Conservation (phyloP, 2,113 vertebrate species). For the Saguinus midas region DNA sequence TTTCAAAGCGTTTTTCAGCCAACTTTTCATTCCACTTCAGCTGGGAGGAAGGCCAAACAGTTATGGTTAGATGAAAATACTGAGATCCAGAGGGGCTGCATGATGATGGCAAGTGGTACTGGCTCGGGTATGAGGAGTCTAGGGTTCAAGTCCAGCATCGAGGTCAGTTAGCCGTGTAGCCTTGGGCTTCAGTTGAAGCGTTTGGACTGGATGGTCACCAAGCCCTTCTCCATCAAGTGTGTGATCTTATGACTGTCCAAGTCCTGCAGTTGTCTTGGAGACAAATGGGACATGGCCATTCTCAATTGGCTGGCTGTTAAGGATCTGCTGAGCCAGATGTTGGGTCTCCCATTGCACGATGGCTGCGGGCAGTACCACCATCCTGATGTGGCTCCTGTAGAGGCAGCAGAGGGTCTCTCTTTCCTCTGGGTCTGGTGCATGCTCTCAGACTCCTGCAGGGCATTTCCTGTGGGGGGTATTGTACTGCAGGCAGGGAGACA, state of each 20-base stretch:
- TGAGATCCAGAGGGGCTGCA: background rate
- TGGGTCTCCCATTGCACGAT: background rate
- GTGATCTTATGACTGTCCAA: background rate
- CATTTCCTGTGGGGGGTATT: background rate
- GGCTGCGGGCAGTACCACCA: background rate
- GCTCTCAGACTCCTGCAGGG: background rate
- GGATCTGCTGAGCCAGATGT: background rate
- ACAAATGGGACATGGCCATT: background rate
- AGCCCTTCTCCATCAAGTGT: background rate
- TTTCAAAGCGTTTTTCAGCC: background rate
- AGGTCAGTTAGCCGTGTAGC: background rate
- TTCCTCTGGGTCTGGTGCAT: background rate
- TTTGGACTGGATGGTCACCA: background rate
- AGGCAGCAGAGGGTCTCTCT: background rate
- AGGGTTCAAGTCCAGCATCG: background rate
- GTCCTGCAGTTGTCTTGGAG: background rate
- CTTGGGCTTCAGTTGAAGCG: background rate
- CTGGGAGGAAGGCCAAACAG: background rate
- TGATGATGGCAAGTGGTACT: background rate
- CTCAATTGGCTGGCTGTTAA: background rate
- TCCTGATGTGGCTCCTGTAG: background rate
- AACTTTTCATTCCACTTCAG: background rate
- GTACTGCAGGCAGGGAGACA: background rate
- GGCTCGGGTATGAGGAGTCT: background rate
- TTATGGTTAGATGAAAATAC: background rate